Evolutionary conservation across 2,113 vertebrate species (phyloP).

Genomic region (Dipodomys spectabilis): DNA sequence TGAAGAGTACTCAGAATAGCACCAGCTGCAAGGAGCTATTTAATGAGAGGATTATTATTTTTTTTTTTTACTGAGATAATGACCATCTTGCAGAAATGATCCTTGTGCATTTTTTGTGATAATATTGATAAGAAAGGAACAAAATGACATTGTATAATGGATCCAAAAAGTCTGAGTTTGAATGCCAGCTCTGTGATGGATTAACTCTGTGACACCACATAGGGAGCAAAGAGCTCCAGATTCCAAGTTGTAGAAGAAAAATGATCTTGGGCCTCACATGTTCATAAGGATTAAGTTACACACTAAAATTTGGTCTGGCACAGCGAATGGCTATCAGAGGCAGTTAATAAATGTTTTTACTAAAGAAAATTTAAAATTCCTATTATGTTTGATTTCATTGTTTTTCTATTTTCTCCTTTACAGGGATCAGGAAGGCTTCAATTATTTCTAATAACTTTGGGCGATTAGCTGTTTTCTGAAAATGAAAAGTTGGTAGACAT

Average conservation of each 20-base stretch:
- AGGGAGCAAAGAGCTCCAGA: not conserved
- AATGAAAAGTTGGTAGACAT: not conserved
- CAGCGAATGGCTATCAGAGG: not conserved
- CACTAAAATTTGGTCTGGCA: not conserved
- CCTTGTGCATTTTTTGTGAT: not conserved
- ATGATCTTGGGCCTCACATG: not conserved
- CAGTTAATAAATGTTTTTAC: not conserved
- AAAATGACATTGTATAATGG: not conserved
- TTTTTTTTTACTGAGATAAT: not conserved
- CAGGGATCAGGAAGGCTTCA: not conserved
- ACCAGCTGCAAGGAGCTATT: not conserved
- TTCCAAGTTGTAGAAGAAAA: not conserved
- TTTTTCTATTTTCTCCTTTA: not conserved
- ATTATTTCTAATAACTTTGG: not conserved
- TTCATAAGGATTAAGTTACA: not conserved
- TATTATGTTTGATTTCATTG: not conserved
- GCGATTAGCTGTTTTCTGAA: not conserved
- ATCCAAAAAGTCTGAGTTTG: constrained; percentile 17
- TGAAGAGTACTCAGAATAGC: not conserved
- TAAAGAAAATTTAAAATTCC: not conserved
- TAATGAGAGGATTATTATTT: no score
- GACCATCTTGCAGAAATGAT: not conserved
- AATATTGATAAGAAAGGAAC: not conserved
- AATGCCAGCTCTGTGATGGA: not conserved
- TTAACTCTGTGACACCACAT: not conserved